These are phyloP conservation scores for Torymus auratus DNA, from an alignment of 2,888 invertebrate genomes.

Conservation along the genomic window DNA sequence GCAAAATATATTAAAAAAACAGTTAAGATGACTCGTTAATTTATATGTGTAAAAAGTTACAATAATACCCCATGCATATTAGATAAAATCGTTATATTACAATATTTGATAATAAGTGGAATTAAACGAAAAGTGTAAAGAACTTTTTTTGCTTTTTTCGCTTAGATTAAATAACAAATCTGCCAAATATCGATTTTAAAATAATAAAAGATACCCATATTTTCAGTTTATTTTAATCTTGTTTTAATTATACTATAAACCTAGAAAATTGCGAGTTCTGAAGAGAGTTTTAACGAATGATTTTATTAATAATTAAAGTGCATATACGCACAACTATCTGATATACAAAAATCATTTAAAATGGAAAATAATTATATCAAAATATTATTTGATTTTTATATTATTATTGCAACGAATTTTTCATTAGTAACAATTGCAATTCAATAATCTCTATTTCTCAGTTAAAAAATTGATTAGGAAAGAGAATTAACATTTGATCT, in stretches of 20 bases:
- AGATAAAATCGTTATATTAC: too few relatives aligned
- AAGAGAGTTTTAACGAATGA: constrained; percentile 13
- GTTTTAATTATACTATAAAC: constrained; percentile 17
- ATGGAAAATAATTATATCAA: constrained; percentile 40
- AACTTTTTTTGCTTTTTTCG: neutral
- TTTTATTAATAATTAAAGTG: constrained; percentile 21
- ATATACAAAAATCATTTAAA: constrained; percentile 37
- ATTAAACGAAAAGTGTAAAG: too few relatives aligned
- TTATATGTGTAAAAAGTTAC: too few relatives aligned
- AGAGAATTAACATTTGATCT: constrained; percentile 8
- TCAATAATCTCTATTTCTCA: constrained; percentile 27
- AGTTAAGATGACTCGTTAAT: too few relatives aligned
- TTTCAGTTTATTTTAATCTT: constrained; percentile 1
- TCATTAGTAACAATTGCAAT: constrained; percentile 29
- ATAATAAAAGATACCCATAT: constrained; percentile 22
- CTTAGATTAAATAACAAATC: constrained; percentile 1
- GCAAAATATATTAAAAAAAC: neutral
- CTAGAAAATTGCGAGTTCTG: constrained; percentile 25
- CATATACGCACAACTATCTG: constrained; percentile 2
- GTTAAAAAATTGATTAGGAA: constrained; percentile 32
- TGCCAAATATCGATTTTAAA: neutral
- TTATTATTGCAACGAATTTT: constrained; percentile 34
- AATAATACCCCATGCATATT: too few relatives aligned
- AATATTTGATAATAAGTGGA: too few relatives aligned
- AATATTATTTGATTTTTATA: constrained; percentile 22